Conservation (phyloP, 2,113 vertebrate genomes). For the Rhagologus leucostigma region DNA sequence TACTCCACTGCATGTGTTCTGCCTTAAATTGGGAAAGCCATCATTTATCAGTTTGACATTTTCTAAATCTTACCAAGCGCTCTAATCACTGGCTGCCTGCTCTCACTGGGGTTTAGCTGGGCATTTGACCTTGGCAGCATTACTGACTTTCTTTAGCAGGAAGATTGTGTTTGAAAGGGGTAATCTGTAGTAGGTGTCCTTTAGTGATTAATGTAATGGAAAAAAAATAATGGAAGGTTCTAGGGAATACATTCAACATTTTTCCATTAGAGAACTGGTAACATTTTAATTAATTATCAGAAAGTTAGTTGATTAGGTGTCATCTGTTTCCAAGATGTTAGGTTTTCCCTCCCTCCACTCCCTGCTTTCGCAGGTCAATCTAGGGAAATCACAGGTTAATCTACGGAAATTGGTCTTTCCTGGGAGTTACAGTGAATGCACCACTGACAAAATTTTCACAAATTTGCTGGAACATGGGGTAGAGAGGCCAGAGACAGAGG, state of each 20-base stretch:
- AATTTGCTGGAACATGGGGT: neutral
- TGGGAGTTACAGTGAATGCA: neutral
- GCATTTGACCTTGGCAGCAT: conserved; percentile 29
- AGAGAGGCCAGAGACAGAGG: neutral
- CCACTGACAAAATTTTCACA: neutral
- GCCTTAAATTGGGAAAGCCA: conserved; percentile 11
- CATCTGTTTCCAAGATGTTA: neutral
- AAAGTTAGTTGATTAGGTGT: neutral
- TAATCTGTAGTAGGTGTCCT: neutral
- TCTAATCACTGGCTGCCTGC: neutral
- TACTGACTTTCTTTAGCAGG: neutral
- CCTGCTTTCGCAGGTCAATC: neutral
- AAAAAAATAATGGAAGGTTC: neutral
- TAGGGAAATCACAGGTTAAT: neutral
- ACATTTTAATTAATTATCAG: conserved; percentile 36
- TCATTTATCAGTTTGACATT: conserved; percentile 22
- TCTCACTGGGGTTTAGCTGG: neutral
- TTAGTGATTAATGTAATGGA: conserved; percentile 32
- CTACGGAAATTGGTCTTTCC: neutral
- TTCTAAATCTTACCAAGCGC: neutral
- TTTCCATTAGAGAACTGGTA: conserved; percentile 29
- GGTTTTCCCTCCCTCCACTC: neutral
- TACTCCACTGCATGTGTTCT: neutral
- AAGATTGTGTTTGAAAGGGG: conserved; percentile 5
- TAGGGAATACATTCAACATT: neutral